A percentile compares a stretch with the other conserved stretches of the same genome.
phyloP scores from a whole-genome alignment of 2,797 vertebrate genomes.

The Typhlichthys subterraneus region DNA sequence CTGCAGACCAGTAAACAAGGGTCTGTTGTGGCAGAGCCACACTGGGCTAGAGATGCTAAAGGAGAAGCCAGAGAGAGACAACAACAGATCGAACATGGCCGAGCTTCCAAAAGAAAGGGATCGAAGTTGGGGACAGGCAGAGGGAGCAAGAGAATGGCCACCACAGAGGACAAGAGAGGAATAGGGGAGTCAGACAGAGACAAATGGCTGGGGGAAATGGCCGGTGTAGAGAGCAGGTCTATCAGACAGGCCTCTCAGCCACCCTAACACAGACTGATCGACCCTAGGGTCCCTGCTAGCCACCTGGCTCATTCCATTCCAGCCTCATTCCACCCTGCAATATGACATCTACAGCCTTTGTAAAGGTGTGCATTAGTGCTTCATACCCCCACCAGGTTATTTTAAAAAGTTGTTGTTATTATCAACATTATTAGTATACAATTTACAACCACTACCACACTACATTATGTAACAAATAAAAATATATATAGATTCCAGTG shows the following conservation, averaged over 20 bases:
- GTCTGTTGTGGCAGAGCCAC: conserved; percentile 10
- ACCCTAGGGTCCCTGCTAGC: conserved; percentile 45
- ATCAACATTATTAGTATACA: neutral
- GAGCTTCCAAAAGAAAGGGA: conserved; percentile 49
- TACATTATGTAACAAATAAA: neutral
- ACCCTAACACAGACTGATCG: conserved; percentile 77
- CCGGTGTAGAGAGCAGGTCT: conserved; percentile 55
- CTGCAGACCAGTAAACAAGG: conserved; percentile 7
- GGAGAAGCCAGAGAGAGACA: conserved; percentile 5
- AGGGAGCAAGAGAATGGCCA: conserved; percentile 37
- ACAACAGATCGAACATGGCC: conserved; percentile 54
- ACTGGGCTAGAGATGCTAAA: conserved; percentile 25
- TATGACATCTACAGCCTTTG: conserved; percentile 34
- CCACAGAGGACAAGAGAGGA: conserved; percentile 29
- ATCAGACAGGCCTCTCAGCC: conserved; percentile 63
- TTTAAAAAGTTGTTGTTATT: neutral
- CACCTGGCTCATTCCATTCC: conserved; percentile 39
- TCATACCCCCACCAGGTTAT: neutral
- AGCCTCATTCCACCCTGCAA: conserved; percentile 30
- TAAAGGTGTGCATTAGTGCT: neutral
- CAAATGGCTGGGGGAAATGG: conserved; percentile 71
- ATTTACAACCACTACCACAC: too few relatives aligned
- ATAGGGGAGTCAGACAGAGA: conserved; percentile 70
- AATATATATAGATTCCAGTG: neutral
- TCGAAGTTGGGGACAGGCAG: conserved; percentile 50